phyloP scores from a whole-genome alignment of 2,888 invertebrate genomes.

The Koerneria pararmatus region DNA sequence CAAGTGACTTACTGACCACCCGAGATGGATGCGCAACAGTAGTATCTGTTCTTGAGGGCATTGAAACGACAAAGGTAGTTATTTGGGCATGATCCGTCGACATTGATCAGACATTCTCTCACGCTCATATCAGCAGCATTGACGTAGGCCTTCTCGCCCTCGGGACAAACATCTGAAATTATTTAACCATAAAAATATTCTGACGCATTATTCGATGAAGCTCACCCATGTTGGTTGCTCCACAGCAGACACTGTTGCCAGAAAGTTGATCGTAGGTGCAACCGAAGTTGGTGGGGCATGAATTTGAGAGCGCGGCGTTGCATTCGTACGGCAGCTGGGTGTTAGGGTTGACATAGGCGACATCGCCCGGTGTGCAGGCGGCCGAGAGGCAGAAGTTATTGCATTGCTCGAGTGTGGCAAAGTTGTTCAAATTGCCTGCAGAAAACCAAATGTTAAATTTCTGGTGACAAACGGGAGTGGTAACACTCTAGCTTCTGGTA shows the following conservation, averaged over 20 bases:
- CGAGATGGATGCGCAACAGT: conserved; percentile 57
- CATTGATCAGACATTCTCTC: conserved; percentile 57
- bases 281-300: conserved; percentile 55
- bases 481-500: not conserved
- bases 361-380: conserved; percentile 53
- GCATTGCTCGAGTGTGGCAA: conserved; percentile 55
- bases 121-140: conserved; percentile 56
- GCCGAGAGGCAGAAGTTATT: conserved; percentile 59
- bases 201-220: not conserved
- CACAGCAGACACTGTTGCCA: conserved; percentile 56
- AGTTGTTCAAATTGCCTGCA: conserved; percentile 51
- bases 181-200: not conserved
- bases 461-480: not conserved
- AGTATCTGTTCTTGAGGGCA: conserved; percentile 52
- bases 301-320: conserved; percentile 54
- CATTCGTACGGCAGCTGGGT: conserved; percentile 54
- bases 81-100: conserved; percentile 53
- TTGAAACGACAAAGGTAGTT: conserved; percentile 58
- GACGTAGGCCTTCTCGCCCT: conserved; percentile 58
- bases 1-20: conserved; percentile 35
- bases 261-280: conserved; percentile 55
- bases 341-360: conserved; percentile 58
- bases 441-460: not conserved
- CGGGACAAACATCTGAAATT: conserved; percentile 54
- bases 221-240: conserved; percentile 56